Percentiles rank a stretch among this genome's conserved stretches.
Evolutionary conservation across 2,888 invertebrate species (phyloP).

Genomic region (Bimastos eiseni): DNA sequence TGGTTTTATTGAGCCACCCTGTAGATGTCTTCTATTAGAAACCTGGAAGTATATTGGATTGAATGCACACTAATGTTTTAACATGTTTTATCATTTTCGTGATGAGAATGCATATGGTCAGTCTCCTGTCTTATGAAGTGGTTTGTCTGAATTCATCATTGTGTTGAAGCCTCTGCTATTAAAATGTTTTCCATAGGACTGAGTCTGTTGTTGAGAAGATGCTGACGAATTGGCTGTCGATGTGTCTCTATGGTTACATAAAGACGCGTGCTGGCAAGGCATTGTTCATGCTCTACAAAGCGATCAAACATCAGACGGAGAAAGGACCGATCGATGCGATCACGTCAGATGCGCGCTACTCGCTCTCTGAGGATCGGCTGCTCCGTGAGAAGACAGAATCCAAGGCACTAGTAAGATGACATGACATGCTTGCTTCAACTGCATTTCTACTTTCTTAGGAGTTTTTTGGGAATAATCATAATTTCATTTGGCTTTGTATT

Average conservation of each 20-base stretch:
- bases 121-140: no score
- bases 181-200: conserved; percentile 73
- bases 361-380: conserved; percentile 95
- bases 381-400: conserved; percentile 96
- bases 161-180: conserved; percentile 56
- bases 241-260: conserved; percentile 93
- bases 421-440: conserved; percentile 73
- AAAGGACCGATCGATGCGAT: conserved; percentile 98
- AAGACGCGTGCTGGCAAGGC: conserved; percentile 90
- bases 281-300: conserved; percentile 93
- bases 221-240: conserved; percentile 98
- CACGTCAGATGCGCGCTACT: conserved; percentile 95
- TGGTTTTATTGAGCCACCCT: no score
- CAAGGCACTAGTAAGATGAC: conserved; percentile 53
- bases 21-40: no score
- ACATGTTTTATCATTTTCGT: no score
- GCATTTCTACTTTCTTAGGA: conserved; percentile 77
- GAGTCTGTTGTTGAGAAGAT: conserved; percentile 99
- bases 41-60: no score
- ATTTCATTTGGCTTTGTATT: conserved; percentile 69
- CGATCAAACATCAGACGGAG: conserved; percentile 98
- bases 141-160: not conserved
- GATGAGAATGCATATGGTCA: no score
- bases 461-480: not conserved
- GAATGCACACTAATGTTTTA: no score